Percentiles rank a stretch among this genome's conserved stretches.
These are phyloP conservation scores for Cinclus mexicanus DNA, from an alignment of 2,113 vertebrate genomes.

Conservation along the genomic window DNA sequence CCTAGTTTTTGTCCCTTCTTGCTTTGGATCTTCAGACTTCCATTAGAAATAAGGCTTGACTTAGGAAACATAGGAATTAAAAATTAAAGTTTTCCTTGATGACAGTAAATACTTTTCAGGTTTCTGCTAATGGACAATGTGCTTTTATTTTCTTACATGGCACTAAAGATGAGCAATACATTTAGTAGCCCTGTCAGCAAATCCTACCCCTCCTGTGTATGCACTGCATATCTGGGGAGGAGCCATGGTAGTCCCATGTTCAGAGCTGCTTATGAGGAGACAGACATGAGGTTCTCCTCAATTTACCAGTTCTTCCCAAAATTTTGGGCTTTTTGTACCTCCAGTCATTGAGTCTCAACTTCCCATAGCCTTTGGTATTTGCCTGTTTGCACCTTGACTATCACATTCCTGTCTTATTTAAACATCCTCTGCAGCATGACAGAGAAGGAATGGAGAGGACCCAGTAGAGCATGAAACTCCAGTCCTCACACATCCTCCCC, in stretches of 20 bases:
- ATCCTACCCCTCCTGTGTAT: neutral
- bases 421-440: neutral
- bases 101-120: neutral
- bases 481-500: neutral
- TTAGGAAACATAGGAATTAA: neutral
- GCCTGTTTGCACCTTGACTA: neutral
- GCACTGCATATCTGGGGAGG: fast-evolving
- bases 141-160: neutral
- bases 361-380: neutral
- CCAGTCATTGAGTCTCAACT: neutral
- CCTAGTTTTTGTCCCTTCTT: neutral
- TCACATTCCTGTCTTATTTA: neutral
- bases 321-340: neutral
- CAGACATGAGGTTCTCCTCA: neutral
- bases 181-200: neutral
- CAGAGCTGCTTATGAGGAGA: neutral
- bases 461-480: neutral
- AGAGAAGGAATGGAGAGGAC: neutral
- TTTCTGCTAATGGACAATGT: neutral
- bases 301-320: neutral
- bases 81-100: neutral
- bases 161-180: neutral
- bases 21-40: neutral
- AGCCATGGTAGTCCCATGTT: fast-evolving
- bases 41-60: neutral